These are phyloP conservation scores for Akabosia matsudoensis DNA, from an alignment of 1,140 invertebrate species.

Conservation along the genomic window DNA sequence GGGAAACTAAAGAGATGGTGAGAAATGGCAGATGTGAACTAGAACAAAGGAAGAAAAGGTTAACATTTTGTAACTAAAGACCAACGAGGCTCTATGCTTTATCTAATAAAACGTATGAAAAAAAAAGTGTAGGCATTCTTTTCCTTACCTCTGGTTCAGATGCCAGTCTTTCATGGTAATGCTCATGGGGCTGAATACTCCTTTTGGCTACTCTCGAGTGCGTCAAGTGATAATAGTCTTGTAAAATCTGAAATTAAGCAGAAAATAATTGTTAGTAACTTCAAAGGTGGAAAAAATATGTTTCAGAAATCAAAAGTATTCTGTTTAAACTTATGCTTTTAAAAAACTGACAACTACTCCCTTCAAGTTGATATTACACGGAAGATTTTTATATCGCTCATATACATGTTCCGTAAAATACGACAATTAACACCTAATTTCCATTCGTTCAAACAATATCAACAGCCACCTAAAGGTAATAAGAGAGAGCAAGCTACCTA, in stretches of 20 bases:
- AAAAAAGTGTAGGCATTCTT: background rate
- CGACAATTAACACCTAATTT: too few relatives aligned
- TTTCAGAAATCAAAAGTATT: background rate
- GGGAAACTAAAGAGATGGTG: conserved; percentile 19
- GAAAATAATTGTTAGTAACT: background rate
- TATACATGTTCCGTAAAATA: too few relatives aligned
- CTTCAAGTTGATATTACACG: too few relatives aligned
- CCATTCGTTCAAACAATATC: too few relatives aligned
- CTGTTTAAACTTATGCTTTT: background rate
- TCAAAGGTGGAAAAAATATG: background rate
- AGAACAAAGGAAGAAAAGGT: background rate
- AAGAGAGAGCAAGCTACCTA: too few relatives aligned
- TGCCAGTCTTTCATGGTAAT: conserved; percentile 64
- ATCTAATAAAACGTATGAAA: background rate
- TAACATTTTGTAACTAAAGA: background rate
- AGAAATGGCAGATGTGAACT: too few relatives aligned
- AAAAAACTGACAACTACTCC: too few relatives aligned
- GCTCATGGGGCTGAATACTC: conserved; percentile 63
- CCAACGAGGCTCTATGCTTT: background rate
- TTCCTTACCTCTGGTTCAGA: conserved; percentile 63
- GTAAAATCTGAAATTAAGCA: conserved; percentile 65
- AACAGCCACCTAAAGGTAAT: too few relatives aligned
- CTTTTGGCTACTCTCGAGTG: conserved; percentile 70
- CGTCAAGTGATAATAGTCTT: conserved; percentile 75
- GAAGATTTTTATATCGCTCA: too few relatives aligned